Conservation (phyloP, 2,888 invertebrate genomes). For the Teleogryllus oceanicus region DNA sequence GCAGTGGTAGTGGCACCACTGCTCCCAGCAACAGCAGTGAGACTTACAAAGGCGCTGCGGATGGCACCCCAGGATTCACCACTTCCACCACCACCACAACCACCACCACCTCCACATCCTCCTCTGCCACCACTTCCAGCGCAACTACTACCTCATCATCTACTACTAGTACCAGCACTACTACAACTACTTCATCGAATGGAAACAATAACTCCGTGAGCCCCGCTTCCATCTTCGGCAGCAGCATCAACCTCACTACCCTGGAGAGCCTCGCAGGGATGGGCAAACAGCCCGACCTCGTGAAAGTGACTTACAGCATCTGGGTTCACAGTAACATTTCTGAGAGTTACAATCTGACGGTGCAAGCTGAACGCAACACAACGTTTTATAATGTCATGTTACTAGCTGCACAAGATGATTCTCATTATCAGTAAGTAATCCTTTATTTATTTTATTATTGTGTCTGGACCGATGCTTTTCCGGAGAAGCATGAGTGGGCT, state of each 20-base stretch:
- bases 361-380: constrained; percentile 69
- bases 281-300: constrained; percentile 48
- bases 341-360: constrained; percentile 71
- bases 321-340: constrained; percentile 86
- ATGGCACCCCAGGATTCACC: neutral
- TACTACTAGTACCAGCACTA: constrained; percentile 38
- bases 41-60: constrained; percentile 43
- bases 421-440: constrained; percentile 52
- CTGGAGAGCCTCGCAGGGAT: neutral
- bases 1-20: too few relatives aligned
- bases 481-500: too few relatives aligned
- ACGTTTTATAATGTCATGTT: constrained; percentile 64
- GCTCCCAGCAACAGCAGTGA: too few relatives aligned
- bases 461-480: too few relatives aligned
- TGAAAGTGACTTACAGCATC: constrained; percentile 77
- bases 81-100: neutral
- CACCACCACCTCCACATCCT: neutral
- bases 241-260: neutral
- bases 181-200: constrained; percentile 36
- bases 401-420: constrained; percentile 75
- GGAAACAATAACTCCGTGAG: constrained; percentile 37
- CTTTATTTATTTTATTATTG: neutral
- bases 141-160: constrained; percentile 43
- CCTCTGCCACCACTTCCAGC: constrained; percentile 37
- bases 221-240: neutral